phyloP scores from a whole-genome alignment of 2,797 vertebrate genomes.

The Myripristis murdjan region DNA sequence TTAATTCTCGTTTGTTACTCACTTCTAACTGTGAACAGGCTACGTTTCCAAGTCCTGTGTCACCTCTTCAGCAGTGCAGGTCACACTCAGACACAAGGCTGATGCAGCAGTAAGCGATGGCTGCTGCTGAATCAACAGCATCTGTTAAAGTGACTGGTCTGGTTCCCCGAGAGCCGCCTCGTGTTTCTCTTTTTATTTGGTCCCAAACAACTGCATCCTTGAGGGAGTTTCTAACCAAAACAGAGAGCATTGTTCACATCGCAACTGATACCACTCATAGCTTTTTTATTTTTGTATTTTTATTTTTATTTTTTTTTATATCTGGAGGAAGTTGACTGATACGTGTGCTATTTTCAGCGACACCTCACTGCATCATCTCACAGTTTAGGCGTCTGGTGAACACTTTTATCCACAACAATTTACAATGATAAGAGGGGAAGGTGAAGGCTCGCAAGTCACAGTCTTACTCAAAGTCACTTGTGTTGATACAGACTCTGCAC shows the following conservation, averaged over 20 bases:
- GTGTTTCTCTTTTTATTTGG: conserved; percentile 41
- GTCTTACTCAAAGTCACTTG: conserved; percentile 35
- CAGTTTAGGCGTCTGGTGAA: conserved; percentile 20
- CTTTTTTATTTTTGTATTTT: too few species aligned
- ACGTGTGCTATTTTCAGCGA: conserved; percentile 22
- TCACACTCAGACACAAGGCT: conserved; percentile 20
- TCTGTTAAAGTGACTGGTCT: conserved; percentile 37
- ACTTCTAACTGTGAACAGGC: conserved; percentile 37
- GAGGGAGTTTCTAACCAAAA: neutral
- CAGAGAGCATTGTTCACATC: conserved; percentile 18
- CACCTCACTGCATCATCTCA: conserved; percentile 17
- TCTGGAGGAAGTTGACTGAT: conserved; percentile 9
- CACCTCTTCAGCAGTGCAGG: conserved; percentile 33
- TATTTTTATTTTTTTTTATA: too few species aligned
- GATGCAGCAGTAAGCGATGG: conserved; percentile 21
- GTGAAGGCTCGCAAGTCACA: conserved; percentile 18
- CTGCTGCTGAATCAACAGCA: conserved; percentile 12
- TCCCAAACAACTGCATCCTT: conserved; percentile 19
- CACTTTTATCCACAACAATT: conserved; percentile 15
- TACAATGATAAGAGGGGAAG: conserved; percentile 23
- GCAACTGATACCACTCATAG: conserved; percentile 12
- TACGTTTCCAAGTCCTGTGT: conserved; percentile 35
- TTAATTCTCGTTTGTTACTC: conserved; percentile 56
- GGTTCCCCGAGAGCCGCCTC: conserved; percentile 13
- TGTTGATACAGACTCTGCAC: neutral